These are phyloP conservation scores for Carlito syrichta DNA, from an alignment of 2,113 vertebrate genomes.

Conservation along the genomic window DNA sequence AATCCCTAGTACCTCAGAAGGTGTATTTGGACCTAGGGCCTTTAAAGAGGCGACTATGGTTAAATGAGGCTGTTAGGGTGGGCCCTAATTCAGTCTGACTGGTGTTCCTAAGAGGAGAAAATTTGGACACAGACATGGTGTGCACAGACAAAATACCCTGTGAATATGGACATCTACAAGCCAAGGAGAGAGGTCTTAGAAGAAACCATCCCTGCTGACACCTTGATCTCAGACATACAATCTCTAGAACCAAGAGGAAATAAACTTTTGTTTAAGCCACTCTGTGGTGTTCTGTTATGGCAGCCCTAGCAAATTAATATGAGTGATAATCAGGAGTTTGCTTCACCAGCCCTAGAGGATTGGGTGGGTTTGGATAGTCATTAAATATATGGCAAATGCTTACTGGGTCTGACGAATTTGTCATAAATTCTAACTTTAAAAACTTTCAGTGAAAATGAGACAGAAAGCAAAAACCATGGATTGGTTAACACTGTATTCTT, in stretches of 20 bases:
- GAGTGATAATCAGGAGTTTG: conserved; percentile 16
- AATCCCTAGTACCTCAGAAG: not conserved
- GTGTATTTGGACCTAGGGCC: not conserved
- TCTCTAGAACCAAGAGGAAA: not conserved
- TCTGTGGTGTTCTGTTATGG: not conserved
- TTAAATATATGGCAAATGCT: not conserved
- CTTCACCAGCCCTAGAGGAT: not conserved
- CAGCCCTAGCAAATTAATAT: not conserved
- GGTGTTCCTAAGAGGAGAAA: not conserved
- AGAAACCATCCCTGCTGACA: not conserved
- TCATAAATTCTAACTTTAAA: conserved; percentile 15
- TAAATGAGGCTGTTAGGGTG: not conserved
- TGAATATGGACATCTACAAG: not conserved
- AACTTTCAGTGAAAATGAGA: conserved; percentile 5
- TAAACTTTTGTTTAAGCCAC: not conserved
- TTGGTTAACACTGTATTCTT: not conserved
- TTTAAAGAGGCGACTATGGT: not conserved
- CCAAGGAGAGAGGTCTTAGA: not conserved
- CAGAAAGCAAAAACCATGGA: not conserved
- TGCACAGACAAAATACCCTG: not conserved
- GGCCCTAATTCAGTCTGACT: not conserved
- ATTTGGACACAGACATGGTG: not conserved
- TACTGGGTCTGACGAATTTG: not conserved
- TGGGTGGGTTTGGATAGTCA: conserved; percentile 2
- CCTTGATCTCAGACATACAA: not conserved